These are phyloP conservation scores for Branchinecta lynchi DNA, from an alignment of 1,140 invertebrate genomes.

Conservation along the genomic window DNA sequence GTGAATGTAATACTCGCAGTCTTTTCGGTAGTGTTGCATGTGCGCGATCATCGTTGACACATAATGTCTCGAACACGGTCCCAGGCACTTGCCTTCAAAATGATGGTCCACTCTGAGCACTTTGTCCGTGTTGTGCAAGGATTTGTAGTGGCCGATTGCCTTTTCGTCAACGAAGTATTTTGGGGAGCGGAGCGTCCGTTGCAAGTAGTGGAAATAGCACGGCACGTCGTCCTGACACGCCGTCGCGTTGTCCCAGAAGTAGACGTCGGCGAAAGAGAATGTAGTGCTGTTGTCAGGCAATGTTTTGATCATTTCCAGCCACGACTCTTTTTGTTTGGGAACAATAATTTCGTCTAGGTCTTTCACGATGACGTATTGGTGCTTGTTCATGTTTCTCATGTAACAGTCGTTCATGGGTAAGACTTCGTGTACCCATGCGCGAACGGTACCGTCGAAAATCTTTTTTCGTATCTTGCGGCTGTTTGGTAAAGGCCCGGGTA, in stretches of 20 bases:
- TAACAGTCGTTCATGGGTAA: neutral
- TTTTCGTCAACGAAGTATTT: neutral
- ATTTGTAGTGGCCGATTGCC: neutral
- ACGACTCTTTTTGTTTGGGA: neutral
- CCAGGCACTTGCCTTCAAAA: neutral
- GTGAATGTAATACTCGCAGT: neutral
- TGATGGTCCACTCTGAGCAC: neutral
- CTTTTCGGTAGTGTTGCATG: neutral
- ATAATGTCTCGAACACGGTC: neutral
- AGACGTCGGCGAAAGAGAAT: neutral
- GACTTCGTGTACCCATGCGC: conserved; percentile 2
- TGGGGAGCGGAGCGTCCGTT: neutral
- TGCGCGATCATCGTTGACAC: neutral
- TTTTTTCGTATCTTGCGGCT: neutral
- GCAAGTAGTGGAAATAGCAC: neutral
- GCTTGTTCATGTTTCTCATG: neutral
- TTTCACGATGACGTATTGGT: neutral
- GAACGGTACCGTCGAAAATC: neutral
- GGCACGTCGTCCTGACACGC: neutral
- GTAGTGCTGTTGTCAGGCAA: neutral
- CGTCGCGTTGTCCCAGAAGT: neutral
- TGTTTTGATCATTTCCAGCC: neutral
- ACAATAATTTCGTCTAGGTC: neutral
- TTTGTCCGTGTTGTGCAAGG: neutral
- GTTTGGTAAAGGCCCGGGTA: neutral